Evolutionary conservation across 2,797 vertebrate genomes (phyloP).

Genomic region (Spondyliosoma cantharus): DNA sequence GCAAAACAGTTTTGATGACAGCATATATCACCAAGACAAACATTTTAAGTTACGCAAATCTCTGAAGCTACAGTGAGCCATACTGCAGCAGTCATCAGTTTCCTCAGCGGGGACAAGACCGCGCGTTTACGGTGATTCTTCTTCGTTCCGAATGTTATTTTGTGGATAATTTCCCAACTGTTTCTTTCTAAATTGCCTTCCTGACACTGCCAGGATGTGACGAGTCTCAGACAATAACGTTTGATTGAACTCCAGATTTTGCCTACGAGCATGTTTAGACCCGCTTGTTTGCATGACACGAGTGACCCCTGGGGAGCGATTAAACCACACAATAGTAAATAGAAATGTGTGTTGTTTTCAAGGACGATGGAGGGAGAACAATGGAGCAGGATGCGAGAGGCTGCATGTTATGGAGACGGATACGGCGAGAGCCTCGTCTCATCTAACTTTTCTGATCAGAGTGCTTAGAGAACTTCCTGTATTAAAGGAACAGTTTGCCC

Average conservation of each 20-base stretch:
- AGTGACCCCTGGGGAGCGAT: slow-evolving; percentile 41
- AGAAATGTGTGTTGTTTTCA: slow-evolving; percentile 41
- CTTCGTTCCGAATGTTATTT: background rate
- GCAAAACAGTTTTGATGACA: slow-evolving; percentile 7
- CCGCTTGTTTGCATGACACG: slow-evolving; percentile 28
- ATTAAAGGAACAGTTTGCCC: background rate
- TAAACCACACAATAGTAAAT: slow-evolving; percentile 46
- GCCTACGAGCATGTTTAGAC: slow-evolving; percentile 15
- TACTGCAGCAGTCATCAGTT: background rate
- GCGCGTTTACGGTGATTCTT: background rate
- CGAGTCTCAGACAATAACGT: background rate
- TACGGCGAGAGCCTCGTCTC: background rate
- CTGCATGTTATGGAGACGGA: slow-evolving; percentile 6
- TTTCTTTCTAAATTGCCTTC: background rate
- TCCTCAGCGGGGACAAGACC: background rate
- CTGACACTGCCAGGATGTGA: slow-evolving; percentile 1
- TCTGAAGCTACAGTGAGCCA: background rate
- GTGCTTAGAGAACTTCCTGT: slow-evolving; percentile 22
- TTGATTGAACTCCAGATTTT: slow-evolving; percentile 28
- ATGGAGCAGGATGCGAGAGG: slow-evolving; percentile 62
- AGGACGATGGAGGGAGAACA: slow-evolving; percentile 57
- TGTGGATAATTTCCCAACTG: background rate
- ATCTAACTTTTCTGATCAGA: slow-evolving; percentile 18
- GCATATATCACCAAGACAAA: background rate
- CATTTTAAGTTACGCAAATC: background rate